phyloP scores from a whole-genome alignment of 2,797 vertebrate species.

The Pangasius krempfi region DNA sequence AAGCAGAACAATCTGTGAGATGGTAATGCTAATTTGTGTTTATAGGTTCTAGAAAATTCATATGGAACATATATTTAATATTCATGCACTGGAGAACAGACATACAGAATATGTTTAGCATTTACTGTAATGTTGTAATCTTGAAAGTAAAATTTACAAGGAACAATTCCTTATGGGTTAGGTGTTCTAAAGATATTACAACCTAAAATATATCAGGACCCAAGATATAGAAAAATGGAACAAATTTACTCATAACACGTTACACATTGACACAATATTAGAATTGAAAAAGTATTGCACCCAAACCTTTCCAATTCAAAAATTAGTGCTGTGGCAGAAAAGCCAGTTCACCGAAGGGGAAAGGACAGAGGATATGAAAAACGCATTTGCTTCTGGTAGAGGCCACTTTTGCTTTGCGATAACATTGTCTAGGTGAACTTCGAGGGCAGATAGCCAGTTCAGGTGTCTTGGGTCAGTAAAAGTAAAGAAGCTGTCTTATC shows the following conservation, averaged over 20 bases:
- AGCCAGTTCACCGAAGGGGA: neutral
- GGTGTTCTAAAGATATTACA: neutral
- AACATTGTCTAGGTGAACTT: neutral
- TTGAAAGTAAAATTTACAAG: neutral
- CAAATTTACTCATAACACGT: neutral
- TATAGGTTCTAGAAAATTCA: neutral
- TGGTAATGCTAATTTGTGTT: neutral
- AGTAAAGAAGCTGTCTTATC: neutral
- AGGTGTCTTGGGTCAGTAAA: neutral
- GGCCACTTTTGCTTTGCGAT: neutral
- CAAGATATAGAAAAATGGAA: neutral
- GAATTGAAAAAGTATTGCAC: neutral
- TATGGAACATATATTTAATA: neutral
- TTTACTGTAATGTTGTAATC: neutral
- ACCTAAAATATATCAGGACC: neutral
- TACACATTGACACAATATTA: neutral
- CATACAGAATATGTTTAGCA: no score
- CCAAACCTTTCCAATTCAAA: neutral
- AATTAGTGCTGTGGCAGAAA: neutral
- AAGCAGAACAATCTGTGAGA: neutral
- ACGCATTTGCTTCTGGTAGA: neutral
- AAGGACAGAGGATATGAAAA: neutral
- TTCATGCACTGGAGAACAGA: neutral
- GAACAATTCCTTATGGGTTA: neutral
- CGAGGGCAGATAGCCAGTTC: neutral